Conservation (phyloP, 2,888 invertebrate genomes). For the Sipunculus nudus region DNA sequence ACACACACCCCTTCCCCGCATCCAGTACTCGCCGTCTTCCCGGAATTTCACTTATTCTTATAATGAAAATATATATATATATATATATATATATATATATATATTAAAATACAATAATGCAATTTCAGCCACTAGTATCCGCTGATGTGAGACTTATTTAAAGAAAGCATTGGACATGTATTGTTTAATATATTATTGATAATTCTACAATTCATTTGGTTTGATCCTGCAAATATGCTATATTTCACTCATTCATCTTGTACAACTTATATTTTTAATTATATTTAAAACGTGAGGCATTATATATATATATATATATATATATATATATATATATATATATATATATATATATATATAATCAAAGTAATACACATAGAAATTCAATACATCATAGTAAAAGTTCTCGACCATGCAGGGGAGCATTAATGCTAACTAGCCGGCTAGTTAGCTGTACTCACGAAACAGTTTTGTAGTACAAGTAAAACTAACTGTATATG, state of each 20-base stretch:
- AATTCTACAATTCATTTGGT: not conserved
- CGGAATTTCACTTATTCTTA: not conserved
- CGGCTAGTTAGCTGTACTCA: too few relatives aligned
- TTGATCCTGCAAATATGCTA: not conserved
- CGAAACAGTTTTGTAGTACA: too few relatives aligned
- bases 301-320: conserved; percentile 9
- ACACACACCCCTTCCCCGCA: too few relatives aligned
- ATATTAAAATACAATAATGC: not conserved
- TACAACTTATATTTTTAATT: not conserved
- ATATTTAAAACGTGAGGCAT: not conserved
- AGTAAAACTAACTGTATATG: too few relatives aligned
- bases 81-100: conserved; percentile 3
- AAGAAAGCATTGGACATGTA: not conserved
- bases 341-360: conserved; percentile 3
- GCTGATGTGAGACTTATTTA: not conserved
- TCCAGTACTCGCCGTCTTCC: too few relatives aligned
- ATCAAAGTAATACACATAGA: too few relatives aligned
- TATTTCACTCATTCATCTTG: not conserved
- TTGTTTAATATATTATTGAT: not conserved
- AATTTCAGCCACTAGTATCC: not conserved
- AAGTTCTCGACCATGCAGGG: too few relatives aligned
- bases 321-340: conserved; percentile 10
- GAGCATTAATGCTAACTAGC: too few relatives aligned
- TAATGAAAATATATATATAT: conserved; percentile 1
- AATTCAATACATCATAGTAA: too few relatives aligned